phyloP scores from a whole-genome alignment of 1,140 invertebrate species.

The Leptoteleia sp. region DNA sequence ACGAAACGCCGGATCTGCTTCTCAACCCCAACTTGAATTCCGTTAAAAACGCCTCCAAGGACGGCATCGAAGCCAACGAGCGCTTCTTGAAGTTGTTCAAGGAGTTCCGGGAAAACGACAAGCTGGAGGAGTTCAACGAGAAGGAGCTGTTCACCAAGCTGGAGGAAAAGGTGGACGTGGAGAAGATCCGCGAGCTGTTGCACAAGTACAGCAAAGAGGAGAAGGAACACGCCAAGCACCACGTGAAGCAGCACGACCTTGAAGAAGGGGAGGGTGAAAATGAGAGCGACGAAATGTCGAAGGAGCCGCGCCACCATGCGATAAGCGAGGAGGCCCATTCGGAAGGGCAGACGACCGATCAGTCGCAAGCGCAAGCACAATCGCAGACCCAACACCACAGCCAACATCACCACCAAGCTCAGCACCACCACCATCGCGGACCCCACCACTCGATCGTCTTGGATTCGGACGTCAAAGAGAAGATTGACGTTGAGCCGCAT shows the following conservation, averaged over 20 bases:
- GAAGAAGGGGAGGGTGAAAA: slow-evolving; percentile 21
- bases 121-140: slow-evolving; percentile 71
- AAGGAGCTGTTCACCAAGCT: slow-evolving; percentile 74
- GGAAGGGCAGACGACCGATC: slow-evolving; percentile 5
- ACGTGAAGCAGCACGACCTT: slow-evolving; percentile 63
- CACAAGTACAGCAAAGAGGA: slow-evolving; percentile 71
- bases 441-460: slow-evolving; percentile 79
- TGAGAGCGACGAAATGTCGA: slow-evolving; percentile 45
- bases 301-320: slow-evolving; percentile 28
- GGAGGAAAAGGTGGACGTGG: slow-evolving; percentile 73
- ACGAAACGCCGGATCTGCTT: slow-evolving; percentile 77
- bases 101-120: slow-evolving; percentile 73
- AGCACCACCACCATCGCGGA: slow-evolving; percentile 73
- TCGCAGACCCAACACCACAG: slow-evolving; percentile 54
- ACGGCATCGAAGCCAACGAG: slow-evolving; percentile 73
- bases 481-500: no score
- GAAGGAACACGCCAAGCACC: slow-evolving; percentile 63
- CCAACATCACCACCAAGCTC: slow-evolving; percentile 62
- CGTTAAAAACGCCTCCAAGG: slow-evolving; percentile 72
- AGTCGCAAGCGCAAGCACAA: background rate
- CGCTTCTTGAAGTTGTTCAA: slow-evolving; percentile 75
- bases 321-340: slow-evolving; percentile 55
- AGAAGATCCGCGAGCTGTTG: slow-evolving; percentile 73
- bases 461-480: no score
- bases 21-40: slow-evolving; percentile 76